Evolutionary conservation across 1,140 invertebrate species (phyloP).

Genomic region (fruit fly (Drosophila melanogaster)): DNA sequence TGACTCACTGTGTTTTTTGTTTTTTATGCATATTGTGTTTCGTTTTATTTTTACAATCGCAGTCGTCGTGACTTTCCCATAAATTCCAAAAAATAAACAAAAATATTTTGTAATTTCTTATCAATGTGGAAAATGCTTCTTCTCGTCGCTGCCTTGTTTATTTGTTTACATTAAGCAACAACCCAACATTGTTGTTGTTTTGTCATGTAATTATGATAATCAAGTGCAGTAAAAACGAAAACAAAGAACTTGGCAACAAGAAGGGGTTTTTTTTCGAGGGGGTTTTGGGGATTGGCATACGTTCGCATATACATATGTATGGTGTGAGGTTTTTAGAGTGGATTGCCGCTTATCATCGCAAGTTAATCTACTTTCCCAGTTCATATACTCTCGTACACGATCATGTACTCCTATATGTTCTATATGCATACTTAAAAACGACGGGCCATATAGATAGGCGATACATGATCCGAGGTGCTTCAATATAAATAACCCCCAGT

Average conservation of each 20-base stretch:
- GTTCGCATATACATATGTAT: not conserved
- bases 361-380: slow-evolving; percentile 26
- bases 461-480: slow-evolving; percentile 19
- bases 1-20: slow-evolving; percentile 28
- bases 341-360: slow-evolving; percentile 27
- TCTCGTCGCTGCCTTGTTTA: slow-evolving; percentile 9
- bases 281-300: not conserved
- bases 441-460: slow-evolving; percentile 43
- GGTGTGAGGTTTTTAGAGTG: slow-evolving; percentile 8
- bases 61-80: slow-evolving; percentile 6
- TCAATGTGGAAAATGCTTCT: slow-evolving; percentile 18
- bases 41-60: slow-evolving; percentile 5
- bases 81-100: slow-evolving; percentile 34
- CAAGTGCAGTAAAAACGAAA: slow-evolving; percentile 31
- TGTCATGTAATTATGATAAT: slow-evolving; percentile 46
- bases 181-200: slow-evolving; percentile 3
- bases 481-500: not conserved
- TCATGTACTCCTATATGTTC: not conserved
- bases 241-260: slow-evolving; percentile 37
- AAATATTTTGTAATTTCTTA: slow-evolving; percentile 42
- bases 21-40: slow-evolving; percentile 15
- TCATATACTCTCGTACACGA: not conserved
- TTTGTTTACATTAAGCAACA: slow-evolving; percentile 42
- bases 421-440: slow-evolving; percentile 22
- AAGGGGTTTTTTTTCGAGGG: slow-evolving; percentile 21